Evolutionary conservation across 2,888 invertebrate species (phyloP).

Genomic region (Agrotis puta): DNA sequence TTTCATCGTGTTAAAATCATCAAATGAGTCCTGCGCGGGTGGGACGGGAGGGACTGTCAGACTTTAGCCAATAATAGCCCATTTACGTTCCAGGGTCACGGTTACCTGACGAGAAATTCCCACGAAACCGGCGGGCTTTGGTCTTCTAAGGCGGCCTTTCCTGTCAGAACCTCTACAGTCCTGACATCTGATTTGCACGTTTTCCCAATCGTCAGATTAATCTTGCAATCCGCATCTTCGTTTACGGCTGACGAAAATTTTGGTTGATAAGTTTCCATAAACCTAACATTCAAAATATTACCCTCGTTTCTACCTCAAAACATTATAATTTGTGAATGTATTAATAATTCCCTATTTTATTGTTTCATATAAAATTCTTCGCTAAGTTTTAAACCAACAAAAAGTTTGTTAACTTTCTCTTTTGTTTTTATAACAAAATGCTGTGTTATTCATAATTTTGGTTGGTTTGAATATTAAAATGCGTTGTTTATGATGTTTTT

Average conservation of each 20-base stretch:
- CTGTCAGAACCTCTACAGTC: too few species aligned
- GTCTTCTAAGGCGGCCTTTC: too few species aligned
- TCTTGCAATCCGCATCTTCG: background rate
- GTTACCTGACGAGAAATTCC: too few species aligned
- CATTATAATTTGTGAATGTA: background rate
- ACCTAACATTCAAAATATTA: background rate
- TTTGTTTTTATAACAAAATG: slow-evolving; percentile 38
- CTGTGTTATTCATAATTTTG: slow-evolving; percentile 32
- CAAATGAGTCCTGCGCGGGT: too few species aligned
- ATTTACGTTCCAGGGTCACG: too few species aligned
- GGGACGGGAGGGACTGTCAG: too few species aligned
- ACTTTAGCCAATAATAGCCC: too few species aligned
- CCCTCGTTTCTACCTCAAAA: background rate
- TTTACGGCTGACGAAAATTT: background rate
- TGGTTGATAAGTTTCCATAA: slow-evolving; percentile 9
- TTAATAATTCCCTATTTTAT: slow-evolving; percentile 24
- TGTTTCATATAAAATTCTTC: slow-evolving; percentile 37
- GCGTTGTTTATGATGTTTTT: slow-evolving; percentile 21
- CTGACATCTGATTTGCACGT: background rate
- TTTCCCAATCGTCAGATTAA: background rate
- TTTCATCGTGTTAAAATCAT: too few species aligned
- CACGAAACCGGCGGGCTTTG: too few species aligned
- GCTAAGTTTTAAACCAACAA: slow-evolving; percentile 25
- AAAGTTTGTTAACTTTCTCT: slow-evolving; percentile 33
- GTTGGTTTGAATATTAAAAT: slow-evolving; percentile 32